Conservation (phyloP, 2,888 invertebrate genomes). For the Dasypogon diadema region DNA sequence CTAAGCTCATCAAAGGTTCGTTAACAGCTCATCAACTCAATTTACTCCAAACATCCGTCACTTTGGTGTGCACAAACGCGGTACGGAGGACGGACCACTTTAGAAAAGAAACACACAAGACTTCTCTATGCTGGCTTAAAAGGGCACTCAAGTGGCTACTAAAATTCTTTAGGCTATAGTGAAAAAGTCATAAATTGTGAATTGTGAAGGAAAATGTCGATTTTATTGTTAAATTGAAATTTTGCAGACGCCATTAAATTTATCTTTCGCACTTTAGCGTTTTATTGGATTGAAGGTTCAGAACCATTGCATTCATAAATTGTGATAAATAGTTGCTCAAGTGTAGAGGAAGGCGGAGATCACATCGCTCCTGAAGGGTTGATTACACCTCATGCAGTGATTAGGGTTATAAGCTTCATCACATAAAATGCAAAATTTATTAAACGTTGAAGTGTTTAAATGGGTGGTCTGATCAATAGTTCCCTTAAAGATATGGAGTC, state of each 20-base stretch:
- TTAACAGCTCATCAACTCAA: conserved; percentile 16
- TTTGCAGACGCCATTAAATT: not conserved
- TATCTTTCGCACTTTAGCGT: not conserved
- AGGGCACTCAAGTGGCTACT: not conserved
- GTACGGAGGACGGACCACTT: not conserved
- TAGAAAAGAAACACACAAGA: not conserved
- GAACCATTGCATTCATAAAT: no score
- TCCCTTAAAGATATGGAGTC: no score
- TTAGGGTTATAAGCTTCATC: no score
- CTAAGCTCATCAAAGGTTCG: not conserved
- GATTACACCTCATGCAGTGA: no score
- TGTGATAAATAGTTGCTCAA: no score
- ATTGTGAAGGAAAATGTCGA: not conserved
- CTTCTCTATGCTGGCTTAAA: not conserved
- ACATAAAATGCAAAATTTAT: no score
- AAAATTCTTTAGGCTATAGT: not conserved
- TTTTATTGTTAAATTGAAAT: not conserved
- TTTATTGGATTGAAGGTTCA: not conserved
- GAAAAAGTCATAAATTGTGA: no score
- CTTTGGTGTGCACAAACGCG: not conserved
- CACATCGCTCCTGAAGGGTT: no score
- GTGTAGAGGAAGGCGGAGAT: no score
- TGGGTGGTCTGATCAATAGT: no score
- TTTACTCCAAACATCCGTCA: not conserved
- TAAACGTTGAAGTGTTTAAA: no score